phyloP scores from a whole-genome alignment of 2,888 invertebrate species.

The Andricus curvator region DNA sequence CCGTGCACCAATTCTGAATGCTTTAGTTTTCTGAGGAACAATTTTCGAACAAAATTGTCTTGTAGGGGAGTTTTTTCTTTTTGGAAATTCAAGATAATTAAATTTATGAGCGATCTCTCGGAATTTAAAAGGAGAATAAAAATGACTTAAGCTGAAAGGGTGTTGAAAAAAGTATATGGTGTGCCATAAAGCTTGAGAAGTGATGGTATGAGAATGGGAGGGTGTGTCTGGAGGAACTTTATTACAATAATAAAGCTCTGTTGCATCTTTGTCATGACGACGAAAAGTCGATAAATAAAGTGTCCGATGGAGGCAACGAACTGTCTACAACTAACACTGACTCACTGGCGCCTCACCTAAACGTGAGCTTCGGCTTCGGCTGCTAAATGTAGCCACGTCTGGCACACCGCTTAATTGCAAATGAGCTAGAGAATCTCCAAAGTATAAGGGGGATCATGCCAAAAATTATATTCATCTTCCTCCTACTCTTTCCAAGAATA shows the following conservation, averaged over 20 bases:
- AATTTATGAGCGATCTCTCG: too few species aligned
- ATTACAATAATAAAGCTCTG: conserved; percentile 21
- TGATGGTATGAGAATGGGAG: background rate
- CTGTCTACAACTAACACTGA: conserved; percentile 44
- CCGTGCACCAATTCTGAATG: too few species aligned
- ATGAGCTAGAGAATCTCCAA: background rate
- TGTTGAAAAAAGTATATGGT: background rate
- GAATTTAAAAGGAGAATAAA: background rate
- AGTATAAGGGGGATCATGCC: background rate
- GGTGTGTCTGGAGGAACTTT: conserved; percentile 1
- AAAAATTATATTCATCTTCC: conserved; percentile 18
- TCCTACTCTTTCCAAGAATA: background rate
- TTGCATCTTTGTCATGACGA: conserved; percentile 48
- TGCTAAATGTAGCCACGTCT: conserved; percentile 15
- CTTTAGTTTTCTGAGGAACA: too few species aligned
- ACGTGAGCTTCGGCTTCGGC: background rate
- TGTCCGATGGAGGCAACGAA: conserved; percentile 48
- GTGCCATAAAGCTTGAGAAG: background rate
- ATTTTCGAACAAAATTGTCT: too few species aligned
- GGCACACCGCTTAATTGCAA: conserved; percentile 17
- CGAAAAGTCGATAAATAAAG: conserved; percentile 64
- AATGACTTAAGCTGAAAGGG: background rate
- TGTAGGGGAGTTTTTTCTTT: too few species aligned
- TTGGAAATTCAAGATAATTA: too few species aligned
- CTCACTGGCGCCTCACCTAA: conserved; percentile 31